Conservation (phyloP, 2,797 vertebrate species). For the Poeciliopsis presidionis region DNA sequence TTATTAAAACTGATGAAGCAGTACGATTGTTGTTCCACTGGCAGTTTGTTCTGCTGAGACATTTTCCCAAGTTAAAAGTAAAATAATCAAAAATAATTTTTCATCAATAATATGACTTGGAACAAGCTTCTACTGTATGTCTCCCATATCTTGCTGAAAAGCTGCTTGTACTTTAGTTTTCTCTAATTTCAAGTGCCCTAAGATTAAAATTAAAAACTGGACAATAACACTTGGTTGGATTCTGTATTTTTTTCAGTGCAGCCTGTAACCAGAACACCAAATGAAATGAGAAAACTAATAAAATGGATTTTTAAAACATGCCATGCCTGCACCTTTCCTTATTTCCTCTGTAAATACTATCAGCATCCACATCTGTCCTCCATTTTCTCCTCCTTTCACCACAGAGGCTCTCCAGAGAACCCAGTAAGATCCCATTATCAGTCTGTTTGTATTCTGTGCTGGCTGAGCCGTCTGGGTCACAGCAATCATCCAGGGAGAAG, state of each 20-base stretch:
- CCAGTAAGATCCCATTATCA: constrained; percentile 35
- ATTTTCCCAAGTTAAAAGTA: too few relatives aligned
- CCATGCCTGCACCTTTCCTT: constrained; percentile 3
- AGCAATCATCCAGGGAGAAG: constrained; percentile 26
- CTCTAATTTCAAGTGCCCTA: too few relatives aligned
- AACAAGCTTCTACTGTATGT: too few relatives aligned
- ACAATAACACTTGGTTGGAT: too few relatives aligned
- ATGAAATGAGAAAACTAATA: constrained; percentile 1
- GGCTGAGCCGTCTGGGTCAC: constrained; percentile 49
- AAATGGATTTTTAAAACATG: constrained; percentile 4
- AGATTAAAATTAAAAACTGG: too few relatives aligned
- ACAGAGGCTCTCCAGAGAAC: constrained; percentile 38
- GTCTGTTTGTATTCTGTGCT: constrained; percentile 57
- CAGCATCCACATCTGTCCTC: constrained; percentile 33
- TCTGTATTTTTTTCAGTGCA: too few relatives aligned
- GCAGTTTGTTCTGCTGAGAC: too few relatives aligned
- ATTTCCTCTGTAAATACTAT: constrained; percentile 33
- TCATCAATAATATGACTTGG: too few relatives aligned
- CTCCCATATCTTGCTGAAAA: too few relatives aligned
- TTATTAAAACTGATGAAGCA: too few relatives aligned
- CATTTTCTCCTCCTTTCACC: constrained; percentile 14
- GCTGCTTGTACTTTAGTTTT: too few relatives aligned
- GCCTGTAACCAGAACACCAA: not conserved
- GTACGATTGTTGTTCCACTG: too few relatives aligned
- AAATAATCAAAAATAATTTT: constrained; percentile 6